phyloP scores from a whole-genome alignment of 2,888 invertebrate species.

The Patella caerulea region DNA sequence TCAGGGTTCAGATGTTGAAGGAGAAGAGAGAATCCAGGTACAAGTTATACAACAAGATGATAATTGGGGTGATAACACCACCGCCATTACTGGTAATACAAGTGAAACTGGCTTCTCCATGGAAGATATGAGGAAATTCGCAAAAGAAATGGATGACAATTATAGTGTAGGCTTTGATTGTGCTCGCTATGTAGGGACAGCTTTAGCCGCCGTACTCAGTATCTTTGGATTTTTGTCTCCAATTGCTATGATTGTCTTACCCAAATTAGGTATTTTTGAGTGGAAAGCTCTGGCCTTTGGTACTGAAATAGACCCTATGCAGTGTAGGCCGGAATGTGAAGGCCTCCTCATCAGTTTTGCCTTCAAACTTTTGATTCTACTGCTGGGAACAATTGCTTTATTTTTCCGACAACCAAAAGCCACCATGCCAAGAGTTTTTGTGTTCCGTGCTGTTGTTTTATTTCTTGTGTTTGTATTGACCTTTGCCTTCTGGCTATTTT shows the following conservation, averaged over 20 bases:
- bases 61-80: slow-evolving; percentile 99
- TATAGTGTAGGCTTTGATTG: slow-evolving; percentile 62
- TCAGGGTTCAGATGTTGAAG: slow-evolving; percentile 54
- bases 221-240: slow-evolving; percentile 91
- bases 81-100: slow-evolving; percentile 95
- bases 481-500: slow-evolving; percentile 98
- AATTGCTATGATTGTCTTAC: slow-evolving; percentile 93
- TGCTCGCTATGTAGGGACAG: slow-evolving; percentile 82
- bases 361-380: slow-evolving; percentile 90
- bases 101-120: slow-evolving; percentile 95
- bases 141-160: slow-evolving; percentile 64
- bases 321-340: slow-evolving; percentile 75
- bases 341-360: slow-evolving; percentile 91
- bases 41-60: slow-evolving; percentile 97
- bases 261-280: slow-evolving; percentile 82
- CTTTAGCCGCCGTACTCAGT: slow-evolving; percentile 84
- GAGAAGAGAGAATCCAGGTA: slow-evolving; percentile 82
- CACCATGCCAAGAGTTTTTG: slow-evolving; percentile 90
- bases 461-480: slow-evolving; percentile 90
- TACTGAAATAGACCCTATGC: slow-evolving; percentile 17
- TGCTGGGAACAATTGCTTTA: slow-evolving; percentile 92
- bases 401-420: slow-evolving; percentile 88
- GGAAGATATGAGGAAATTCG: slow-evolving; percentile 78
- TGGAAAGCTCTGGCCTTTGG: slow-evolving; percentile 46
- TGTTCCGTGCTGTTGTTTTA: slow-evolving; percentile 90